Base-by-base conservation (phyloP, 53 echinoderm and acorn worm genomes). In the Crossaster papposus region DNA sequence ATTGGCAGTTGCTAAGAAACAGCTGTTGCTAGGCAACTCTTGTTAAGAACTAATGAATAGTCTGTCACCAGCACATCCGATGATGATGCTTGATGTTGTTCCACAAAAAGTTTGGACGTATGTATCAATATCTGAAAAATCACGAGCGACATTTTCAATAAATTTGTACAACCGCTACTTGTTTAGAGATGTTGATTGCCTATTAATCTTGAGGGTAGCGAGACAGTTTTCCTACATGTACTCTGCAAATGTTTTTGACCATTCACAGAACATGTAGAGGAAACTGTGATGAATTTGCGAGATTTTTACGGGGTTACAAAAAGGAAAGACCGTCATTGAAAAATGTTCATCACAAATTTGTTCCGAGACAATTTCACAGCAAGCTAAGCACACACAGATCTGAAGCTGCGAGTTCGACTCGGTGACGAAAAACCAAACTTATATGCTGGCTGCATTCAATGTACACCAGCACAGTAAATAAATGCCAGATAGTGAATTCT, bases 21-120 rank as follows among this genome's bases (percentile, higher is more conserved):
- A 18, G 68, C 68, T 68, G 68, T 68, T 68, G 68, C 68, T 68
- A 24, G 68, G 68, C 68, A 68, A 68, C 68, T 68, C 10, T 17
- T 68, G 28, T 68, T n/a, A 6, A n/a, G n/a, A n/a, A n/a, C 11
- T 68, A 23, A 68, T 18, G 28, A 26, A 4, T 10, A 28, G 24
- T 23, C 68, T 23, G 22, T 68, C 4, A 28, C 24, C 28, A 28
- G 68, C 68, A 23, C 24, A 68, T 68, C 68, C 26, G 28, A 28
- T 23, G 20, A 15, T 18, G 28, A 2, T 18, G 58, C 9, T 44
- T 44, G 44, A 5, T 5, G 5, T 44, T 44, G 44, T 44, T 9
- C 9, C 44, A 58, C 58, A 15, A 20, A 58, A 0, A 58, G 22
- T 8, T 68, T 28, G 17, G 68, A 68, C 28, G 7, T 68, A 7